Conservation (phyloP, 2,888 invertebrate species). For the Amphipoea lucens region DNA sequence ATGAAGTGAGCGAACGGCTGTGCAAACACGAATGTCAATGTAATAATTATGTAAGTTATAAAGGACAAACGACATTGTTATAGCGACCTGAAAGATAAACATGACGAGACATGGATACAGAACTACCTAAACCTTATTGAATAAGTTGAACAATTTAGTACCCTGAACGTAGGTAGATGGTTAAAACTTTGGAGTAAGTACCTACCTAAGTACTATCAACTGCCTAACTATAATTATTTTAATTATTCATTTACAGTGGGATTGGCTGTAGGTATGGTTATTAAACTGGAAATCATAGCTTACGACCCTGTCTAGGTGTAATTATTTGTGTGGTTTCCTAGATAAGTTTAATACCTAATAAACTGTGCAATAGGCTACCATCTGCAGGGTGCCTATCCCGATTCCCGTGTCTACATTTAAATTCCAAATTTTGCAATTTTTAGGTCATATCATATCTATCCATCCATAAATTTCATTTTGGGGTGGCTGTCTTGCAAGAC, state of each 20-base stretch:
- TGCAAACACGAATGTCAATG: constrained; percentile 70
- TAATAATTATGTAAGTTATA: constrained; percentile 47
- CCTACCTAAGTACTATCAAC: background rate
- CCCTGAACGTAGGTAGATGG: background rate
- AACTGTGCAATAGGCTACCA: background rate
- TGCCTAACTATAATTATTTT: background rate
- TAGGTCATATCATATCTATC: too few relatives aligned
- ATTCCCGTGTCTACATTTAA: background rate
- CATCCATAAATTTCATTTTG: background rate
- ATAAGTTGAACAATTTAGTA: background rate
- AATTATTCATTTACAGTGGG: background rate
- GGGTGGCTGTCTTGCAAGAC: background rate
- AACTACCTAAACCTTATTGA: background rate
- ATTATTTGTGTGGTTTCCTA: background rate
- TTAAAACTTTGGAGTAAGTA: background rate
- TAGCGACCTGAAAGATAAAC: constrained; percentile 34
- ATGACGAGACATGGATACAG: constrained; percentile 23
- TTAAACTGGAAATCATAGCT: background rate
- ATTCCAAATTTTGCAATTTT: background rate
- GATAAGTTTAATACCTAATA: background rate
- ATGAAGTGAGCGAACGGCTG: constrained; percentile 68
- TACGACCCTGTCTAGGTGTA: background rate
- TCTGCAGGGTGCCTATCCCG: background rate
- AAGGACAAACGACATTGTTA: constrained; percentile 40
- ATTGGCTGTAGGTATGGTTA: too few relatives aligned